phyloP scores from a whole-genome alignment of 2,888 invertebrate genomes.

The Calliphora vomitoria region DNA sequence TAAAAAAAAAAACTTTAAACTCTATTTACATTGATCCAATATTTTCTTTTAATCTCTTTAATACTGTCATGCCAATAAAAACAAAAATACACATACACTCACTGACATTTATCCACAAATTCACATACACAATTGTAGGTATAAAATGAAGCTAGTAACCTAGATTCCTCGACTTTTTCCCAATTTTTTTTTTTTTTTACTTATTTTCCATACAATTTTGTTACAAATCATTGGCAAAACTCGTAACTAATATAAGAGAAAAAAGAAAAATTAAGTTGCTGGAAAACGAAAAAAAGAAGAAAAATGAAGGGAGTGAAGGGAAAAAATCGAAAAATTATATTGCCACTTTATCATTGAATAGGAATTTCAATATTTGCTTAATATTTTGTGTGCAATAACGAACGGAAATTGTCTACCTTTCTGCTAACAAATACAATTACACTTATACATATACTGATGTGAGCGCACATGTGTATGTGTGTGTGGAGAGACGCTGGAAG shows the following conservation, averaged over 20 bases:
- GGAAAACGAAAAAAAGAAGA: background rate
- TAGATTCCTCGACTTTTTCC: slow-evolving; percentile 27
- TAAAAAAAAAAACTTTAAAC: slow-evolving; percentile 44
- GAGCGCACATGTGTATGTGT: background rate
- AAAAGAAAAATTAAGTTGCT: slow-evolving; percentile 24
- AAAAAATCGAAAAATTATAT: slow-evolving; percentile 65
- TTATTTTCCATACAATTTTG: slow-evolving; percentile 70
- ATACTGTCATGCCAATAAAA: slow-evolving; percentile 77
- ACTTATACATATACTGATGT: background rate
- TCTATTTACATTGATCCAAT: slow-evolving; percentile 69
- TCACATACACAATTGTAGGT: background rate
- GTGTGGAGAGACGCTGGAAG: background rate
- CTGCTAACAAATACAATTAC: slow-evolving; percentile 43
- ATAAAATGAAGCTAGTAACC: slow-evolving; percentile 57
- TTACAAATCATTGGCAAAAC: slow-evolving; percentile 69
- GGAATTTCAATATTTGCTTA: slow-evolving; percentile 73
- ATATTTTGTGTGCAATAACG: slow-evolving; percentile 73
- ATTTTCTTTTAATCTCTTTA: slow-evolving; percentile 71
- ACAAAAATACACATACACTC: slow-evolving; percentile 72
- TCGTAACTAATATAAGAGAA: slow-evolving; percentile 54
- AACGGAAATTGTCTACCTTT: slow-evolving; percentile 73
- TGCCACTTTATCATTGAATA: slow-evolving; percentile 73
- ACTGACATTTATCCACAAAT: background rate
- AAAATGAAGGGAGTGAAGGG: background rate
- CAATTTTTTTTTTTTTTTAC: background rate